Evolutionary conservation across 2,113 vertebrate genomes (phyloP).

Genomic region (Propithecus coquereli): DNA sequence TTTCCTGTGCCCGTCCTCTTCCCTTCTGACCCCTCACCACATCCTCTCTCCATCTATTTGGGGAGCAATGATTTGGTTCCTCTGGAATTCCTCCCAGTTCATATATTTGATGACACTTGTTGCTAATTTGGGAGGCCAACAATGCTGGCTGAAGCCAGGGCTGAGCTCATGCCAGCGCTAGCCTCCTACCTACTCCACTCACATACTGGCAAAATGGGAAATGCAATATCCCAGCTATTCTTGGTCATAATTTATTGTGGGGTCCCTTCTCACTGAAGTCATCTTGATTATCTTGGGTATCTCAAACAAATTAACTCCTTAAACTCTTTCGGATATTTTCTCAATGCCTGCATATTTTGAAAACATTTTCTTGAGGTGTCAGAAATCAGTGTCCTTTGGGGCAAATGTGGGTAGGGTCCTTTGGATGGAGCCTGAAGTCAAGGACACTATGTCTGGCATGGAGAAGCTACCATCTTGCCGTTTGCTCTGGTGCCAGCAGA

Average conservation of each 20-base stretch:
- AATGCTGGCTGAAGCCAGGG: neutral
- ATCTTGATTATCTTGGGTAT: neutral
- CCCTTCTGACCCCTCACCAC: slow-evolving; percentile 56
- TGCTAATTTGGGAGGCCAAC: slow-evolving; percentile 37
- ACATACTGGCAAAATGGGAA: neutral
- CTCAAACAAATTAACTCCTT: neutral
- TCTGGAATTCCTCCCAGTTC: slow-evolving; percentile 38
- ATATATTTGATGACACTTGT: neutral
- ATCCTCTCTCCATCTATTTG: slow-evolving; percentile 62
- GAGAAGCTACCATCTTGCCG: neutral
- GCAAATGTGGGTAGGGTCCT: neutral
- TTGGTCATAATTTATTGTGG: neutral
- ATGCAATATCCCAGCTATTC: neutral
- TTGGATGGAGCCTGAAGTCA: neutral
- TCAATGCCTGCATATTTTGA: neutral
- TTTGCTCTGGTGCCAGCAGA: no score
- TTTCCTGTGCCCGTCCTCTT: slow-evolving; percentile 49
- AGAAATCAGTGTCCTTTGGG: neutral
- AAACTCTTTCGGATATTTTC: neutral
- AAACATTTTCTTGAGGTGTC: neutral
- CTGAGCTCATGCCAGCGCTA: neutral
- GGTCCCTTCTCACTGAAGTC: neutral
- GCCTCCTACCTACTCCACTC: neutral
- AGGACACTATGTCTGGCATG: neutral
- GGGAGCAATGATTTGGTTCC: slow-evolving; percentile 28